Conservation (phyloP, 2,113 vertebrate genomes). For the Thamnophis sirtalis region DNA sequence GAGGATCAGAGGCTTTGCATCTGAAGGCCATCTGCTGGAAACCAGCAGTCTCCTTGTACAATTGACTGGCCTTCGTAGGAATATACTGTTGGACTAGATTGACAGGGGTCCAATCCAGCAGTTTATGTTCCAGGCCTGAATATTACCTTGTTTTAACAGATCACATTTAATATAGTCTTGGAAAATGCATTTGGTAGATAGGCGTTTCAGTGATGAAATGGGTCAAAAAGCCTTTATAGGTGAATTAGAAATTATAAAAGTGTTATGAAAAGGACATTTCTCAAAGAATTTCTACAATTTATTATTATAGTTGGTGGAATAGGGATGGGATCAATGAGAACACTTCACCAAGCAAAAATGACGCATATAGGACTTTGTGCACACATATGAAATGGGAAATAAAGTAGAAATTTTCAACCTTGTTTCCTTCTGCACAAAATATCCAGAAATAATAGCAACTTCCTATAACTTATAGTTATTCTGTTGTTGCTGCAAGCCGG, state of each 20-base stretch:
- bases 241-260: background rate
- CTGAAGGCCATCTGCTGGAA: background rate
- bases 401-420: background rate
- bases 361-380: background rate
- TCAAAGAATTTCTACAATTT: background rate
- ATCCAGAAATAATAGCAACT: background rate
- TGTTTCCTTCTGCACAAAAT: background rate
- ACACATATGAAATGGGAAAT: background rate
- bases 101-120: background rate
- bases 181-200: background rate
- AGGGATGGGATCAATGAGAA: background rate
- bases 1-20: background rate
- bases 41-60: background rate
- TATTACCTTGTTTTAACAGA: background rate
- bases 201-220: background rate
- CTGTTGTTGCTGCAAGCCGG: background rate
- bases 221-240: background rate
- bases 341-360: background rate
- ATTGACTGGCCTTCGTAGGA: background rate
- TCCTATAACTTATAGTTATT: background rate
- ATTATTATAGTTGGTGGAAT: background rate
- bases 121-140: background rate
- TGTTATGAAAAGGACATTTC: background rate
- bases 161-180: background rate
- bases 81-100: background rate